Percentiles rank a stretch among this genome's conserved stretches.
Conservation (phyloP, 1,140 invertebrate species). For the Scaptomyza hsui region DNA sequence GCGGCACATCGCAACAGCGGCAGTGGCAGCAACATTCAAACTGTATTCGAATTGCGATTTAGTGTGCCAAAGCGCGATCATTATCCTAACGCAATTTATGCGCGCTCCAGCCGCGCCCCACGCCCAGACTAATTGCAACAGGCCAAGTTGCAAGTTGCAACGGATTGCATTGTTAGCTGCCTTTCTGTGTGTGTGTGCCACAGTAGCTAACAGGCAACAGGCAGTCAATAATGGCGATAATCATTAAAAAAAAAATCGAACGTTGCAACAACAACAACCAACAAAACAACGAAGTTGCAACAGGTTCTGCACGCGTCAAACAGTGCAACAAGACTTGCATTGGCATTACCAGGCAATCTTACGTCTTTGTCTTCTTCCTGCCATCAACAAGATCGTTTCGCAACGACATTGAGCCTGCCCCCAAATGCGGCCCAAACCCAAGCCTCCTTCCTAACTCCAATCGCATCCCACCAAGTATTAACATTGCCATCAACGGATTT, state of each 20-base stretch:
- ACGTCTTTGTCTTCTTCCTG: constrained; percentile 80
- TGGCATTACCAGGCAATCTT: constrained; percentile 61
- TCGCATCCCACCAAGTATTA: constrained; percentile 57
- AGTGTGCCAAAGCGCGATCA: constrained; percentile 82
- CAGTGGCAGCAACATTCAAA: constrained; percentile 51
- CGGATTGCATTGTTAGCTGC: constrained; percentile 54
- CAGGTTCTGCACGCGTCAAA: constrained; percentile 69
- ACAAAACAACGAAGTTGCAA: constrained; percentile 27
- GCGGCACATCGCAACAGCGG: constrained; percentile 14
- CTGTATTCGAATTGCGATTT: constrained; percentile 78
- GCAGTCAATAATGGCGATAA: constrained; percentile 70
- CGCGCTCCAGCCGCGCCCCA: constrained; percentile 66
- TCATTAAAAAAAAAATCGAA: constrained; percentile 70
- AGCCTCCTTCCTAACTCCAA: constrained; percentile 29
- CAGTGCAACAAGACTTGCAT: constrained; percentile 35
- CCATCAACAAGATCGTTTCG: constrained; percentile 79
- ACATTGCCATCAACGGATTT: constrained; percentile 78
- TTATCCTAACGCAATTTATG: constrained; percentile 84
- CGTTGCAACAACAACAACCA: constrained; percentile 27
- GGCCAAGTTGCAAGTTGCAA: constrained; percentile 41
- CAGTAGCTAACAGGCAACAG: constrained; percentile 56
- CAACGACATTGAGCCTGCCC: constrained; percentile 54
- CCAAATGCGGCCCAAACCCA: constrained; percentile 35
- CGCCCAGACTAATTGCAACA: constrained; percentile 77
- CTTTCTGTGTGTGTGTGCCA: constrained; percentile 38